These are phyloP conservation scores for Neopelma chrysocephalum DNA, from an alignment of 2,797 vertebrate species.

Conservation along the genomic window DNA sequence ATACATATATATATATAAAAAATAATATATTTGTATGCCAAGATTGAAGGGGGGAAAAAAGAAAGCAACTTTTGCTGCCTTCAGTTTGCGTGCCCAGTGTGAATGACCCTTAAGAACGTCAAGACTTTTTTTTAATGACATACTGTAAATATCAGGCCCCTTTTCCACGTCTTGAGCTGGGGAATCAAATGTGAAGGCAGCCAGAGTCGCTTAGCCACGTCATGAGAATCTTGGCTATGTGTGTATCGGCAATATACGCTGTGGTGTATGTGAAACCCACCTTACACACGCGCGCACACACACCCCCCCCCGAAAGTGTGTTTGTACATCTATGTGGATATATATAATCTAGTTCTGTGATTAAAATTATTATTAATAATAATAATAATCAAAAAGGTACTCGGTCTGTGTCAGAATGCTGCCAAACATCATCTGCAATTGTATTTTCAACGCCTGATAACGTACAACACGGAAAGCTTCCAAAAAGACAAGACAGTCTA, in stretches of 20 bases:
- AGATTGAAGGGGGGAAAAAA: not conserved
- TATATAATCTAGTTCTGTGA: conserved; percentile 72
- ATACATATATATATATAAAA: conserved; percentile 64
- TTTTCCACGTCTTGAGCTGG: conserved; percentile 2
- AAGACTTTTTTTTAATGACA: not conserved
- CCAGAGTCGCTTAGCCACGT: not conserved
- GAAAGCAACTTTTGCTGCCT: conserved; percentile 46
- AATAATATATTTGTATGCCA: conserved; percentile 52
- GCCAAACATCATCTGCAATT: conserved; percentile 63
- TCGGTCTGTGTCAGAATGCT: conserved; percentile 70
- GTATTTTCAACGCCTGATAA: conserved; percentile 63
- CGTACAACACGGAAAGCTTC: conserved; percentile 64
- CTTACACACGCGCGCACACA: not conserved
- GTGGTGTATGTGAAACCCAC: conserved; percentile 41
- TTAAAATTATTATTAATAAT: conserved; percentile 67
- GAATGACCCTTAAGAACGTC: not conserved
- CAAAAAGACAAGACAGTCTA: conserved; percentile 57
- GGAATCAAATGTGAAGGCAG: conserved; percentile 35
- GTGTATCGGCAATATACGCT: conserved; percentile 34
- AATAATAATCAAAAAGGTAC: conserved; percentile 62
- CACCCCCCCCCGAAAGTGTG: conserved; percentile 17
- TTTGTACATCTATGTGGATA: conserved; percentile 66
- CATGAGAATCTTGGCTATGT: conserved; percentile 42
- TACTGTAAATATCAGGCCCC: conserved; percentile 23
- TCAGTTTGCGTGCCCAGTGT: not conserved